A percentile compares a stretch with the other conserved stretches of the same genome.
Evolutionary conservation across 2,888 invertebrate genomes (phyloP).

Genomic region (Chrysolina haemoptera): DNA sequence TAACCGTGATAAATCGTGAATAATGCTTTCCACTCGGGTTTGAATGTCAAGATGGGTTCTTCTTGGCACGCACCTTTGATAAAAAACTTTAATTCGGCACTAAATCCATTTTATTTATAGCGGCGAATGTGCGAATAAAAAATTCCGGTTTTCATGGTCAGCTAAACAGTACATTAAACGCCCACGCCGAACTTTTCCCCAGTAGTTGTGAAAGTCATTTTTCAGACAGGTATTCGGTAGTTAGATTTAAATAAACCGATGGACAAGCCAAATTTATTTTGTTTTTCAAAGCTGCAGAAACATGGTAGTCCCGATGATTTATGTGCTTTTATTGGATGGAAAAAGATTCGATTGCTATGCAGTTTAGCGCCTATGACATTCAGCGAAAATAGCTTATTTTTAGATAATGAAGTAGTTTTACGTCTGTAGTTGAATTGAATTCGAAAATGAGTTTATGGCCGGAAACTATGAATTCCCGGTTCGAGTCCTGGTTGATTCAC

Average conservation of each 20-base stretch:
- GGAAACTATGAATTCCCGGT: too few species aligned
- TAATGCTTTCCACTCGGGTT: background rate
- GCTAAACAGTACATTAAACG: conserved; percentile 42
- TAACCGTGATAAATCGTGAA: too few species aligned
- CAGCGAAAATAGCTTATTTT: background rate
- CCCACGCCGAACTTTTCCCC: conserved; percentile 33
- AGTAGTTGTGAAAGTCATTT: conserved; percentile 29
- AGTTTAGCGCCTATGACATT: background rate
- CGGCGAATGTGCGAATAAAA: conserved; percentile 23
- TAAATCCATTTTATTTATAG: conserved; percentile 23
- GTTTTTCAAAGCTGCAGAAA: conserved; percentile 23
- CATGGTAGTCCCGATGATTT: background rate
- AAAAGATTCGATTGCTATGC: background rate
- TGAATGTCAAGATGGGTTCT: background rate
- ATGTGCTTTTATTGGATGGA: conserved; percentile 10
- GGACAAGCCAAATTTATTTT: conserved; percentile 18
- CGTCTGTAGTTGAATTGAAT: too few species aligned
- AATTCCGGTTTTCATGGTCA: conserved; percentile 39
- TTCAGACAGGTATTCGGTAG: conserved; percentile 28
- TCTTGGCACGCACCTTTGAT: conserved; percentile 18
- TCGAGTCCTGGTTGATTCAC: too few species aligned
- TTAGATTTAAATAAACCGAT: conserved; percentile 26
- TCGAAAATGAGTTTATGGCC: too few species aligned
- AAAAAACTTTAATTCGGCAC: conserved; percentile 27
- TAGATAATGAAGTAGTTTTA: too few species aligned